phyloP scores from a whole-genome alignment of 2,797 vertebrate species.

The Premnoplex brunnescens region DNA sequence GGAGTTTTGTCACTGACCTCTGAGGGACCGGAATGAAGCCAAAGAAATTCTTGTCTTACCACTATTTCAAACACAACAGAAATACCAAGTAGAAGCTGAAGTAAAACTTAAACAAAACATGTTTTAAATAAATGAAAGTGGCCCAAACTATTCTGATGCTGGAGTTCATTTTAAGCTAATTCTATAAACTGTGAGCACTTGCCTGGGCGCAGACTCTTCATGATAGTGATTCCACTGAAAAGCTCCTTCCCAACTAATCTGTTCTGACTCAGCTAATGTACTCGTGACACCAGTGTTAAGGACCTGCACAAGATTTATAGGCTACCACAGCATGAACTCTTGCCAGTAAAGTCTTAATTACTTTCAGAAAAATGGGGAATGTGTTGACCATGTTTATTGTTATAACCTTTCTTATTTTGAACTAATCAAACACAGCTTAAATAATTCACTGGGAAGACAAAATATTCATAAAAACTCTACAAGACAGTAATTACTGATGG shows the following conservation, averaged over 20 bases:
- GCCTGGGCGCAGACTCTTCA: not conserved
- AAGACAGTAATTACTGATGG: not conserved
- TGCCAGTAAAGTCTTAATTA: constrained; percentile 25
- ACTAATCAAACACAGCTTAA: constrained; percentile 38
- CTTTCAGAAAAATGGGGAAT: constrained; percentile 51
- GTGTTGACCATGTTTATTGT: constrained; percentile 37
- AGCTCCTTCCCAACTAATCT: not conserved
- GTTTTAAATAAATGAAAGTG: not conserved
- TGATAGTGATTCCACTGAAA: not conserved
- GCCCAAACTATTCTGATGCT: not conserved
- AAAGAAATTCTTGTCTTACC: not conserved
- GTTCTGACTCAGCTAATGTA: not conserved
- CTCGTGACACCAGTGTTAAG: not conserved
- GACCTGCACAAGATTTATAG: constrained; percentile 29
- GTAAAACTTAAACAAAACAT: not conserved
- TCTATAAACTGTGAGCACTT: not conserved
- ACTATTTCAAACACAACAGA: not conserved
- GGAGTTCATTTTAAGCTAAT: not conserved
- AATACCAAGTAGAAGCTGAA: not conserved
- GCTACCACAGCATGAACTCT: not conserved
- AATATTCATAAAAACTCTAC: constrained; percentile 1
- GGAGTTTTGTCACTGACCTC: not conserved
- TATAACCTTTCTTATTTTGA: constrained; percentile 12
- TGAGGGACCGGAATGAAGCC: not conserved
- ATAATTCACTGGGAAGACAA: constrained; percentile 20